Evolutionary conservation across 2,888 invertebrate genomes (phyloP), one percentile per base, ranked within the genome.

Genomic region (Mechanitis messenoides): DNA sequence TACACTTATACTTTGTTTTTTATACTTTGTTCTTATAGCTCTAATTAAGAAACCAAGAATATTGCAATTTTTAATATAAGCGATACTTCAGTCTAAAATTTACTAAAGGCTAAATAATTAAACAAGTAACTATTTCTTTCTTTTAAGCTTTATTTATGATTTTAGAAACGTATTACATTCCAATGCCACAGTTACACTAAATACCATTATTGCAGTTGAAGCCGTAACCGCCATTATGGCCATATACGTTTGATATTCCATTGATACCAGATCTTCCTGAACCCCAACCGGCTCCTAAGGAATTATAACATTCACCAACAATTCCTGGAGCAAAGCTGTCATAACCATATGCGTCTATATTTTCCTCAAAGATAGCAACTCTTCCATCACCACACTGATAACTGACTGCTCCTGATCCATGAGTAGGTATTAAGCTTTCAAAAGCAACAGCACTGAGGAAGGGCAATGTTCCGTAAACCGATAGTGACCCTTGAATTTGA

Each of bases 391-490:
- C 45, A 45, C 56, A 56, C 45, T 45, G 42, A 45, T 56, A 56
- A 56, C 31, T 20, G 1, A 56, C 56, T 45, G 9, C 33, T 45
- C 56, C 56, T 20, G 28, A 50, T 31, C 50, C 50, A 31, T 31
- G 50, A 31, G 50, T 50, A 31, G 50, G 31, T 11, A 50, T 28
- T 31, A 31, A 31, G 12, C 12, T 45, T 31, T 45, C 45, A 45
- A 56, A 56, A 7, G 56, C 42, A 3, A 56, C 56, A 56, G 45
- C 56, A 31, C 56, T 45, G 11, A 56, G 45, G 45, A 45, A 56
- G 12, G 56, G 56, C 28, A 56, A 45, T 2, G 31, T 56, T 5
- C 56, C 56, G 42, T 11, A 20, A 31, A 56, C 56, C 20, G 42
- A n/a, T 11, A 56, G 3, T 3, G 56, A 45, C 1, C 56, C 56